A percentile compares a stretch with the other conserved stretches of the same genome.
These are phyloP conservation scores for Taenioides sp. DNA, from an alignment of 2,797 vertebrate genomes.

Conservation along the genomic window DNA sequence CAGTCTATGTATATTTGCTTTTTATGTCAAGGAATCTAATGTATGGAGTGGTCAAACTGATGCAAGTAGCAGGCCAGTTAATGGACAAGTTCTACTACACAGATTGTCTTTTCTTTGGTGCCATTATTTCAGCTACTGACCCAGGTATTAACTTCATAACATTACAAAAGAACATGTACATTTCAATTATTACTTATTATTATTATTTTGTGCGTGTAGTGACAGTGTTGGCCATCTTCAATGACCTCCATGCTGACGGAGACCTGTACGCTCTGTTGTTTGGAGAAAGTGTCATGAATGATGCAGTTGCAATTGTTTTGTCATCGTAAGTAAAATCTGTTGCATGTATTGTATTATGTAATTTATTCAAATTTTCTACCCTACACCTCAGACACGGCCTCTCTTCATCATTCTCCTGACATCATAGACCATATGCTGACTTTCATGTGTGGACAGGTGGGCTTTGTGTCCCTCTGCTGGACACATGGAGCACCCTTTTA, in stretches of 20 bases:
- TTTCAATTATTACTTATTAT: neutral
- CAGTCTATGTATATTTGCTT: neutral
- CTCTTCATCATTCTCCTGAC: too few species aligned
- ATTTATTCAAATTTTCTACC: neutral
- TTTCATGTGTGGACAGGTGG: conserved; percentile 18
- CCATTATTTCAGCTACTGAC: conserved; percentile 96
- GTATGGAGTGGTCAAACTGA: conserved; percentile 97
- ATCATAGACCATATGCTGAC: too few species aligned
- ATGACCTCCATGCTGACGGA: conserved; percentile 93
- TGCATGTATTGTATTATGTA: neutral
- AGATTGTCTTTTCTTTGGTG: conserved; percentile 97
- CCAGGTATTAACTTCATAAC: conserved; percentile 79
- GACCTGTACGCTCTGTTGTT: conserved; percentile 98
- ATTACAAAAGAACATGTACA: neutral
- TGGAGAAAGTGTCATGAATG: conserved; percentile 96
- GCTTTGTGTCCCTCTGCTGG: conserved; percentile 67
- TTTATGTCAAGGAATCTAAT: conserved; percentile 87
- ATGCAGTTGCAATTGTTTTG: conserved; percentile 94
- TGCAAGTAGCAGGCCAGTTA: conserved; percentile 90
- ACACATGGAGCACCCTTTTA: neutral
- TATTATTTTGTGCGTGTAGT: conserved; percentile 69
- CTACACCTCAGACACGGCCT: neutral
- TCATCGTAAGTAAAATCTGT: conserved; percentile 86
- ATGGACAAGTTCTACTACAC: conserved; percentile 97
- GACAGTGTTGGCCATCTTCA: conserved; percentile 97